phyloP scores from a whole-genome alignment of 1,140 invertebrate species.

The Dendroctonus valens region DNA sequence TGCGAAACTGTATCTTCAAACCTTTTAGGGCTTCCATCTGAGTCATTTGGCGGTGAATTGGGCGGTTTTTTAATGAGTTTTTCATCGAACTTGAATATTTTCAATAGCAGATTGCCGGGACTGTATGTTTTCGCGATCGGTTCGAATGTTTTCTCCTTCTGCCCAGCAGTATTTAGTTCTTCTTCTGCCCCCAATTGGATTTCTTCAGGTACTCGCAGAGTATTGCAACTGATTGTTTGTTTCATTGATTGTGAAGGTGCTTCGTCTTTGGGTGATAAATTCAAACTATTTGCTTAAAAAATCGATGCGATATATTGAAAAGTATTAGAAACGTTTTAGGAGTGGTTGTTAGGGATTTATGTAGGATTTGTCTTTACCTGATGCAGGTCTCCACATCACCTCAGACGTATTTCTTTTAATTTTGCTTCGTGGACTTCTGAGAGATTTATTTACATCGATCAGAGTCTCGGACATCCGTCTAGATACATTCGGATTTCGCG shows the following conservation, averaged over 20 bases:
- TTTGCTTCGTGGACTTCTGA: slow-evolving; percentile 45
- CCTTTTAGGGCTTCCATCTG: slow-evolving; percentile 50
- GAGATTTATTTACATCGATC: slow-evolving; percentile 52
- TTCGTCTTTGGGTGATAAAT: slow-evolving; percentile 38
- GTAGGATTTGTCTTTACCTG: slow-evolving; percentile 20
- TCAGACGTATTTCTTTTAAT: slow-evolving; percentile 53
- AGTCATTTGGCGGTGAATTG: slow-evolving; percentile 34
- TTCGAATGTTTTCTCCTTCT: slow-evolving; percentile 37
- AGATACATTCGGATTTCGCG: slow-evolving; percentile 58
- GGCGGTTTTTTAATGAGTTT: slow-evolving; percentile 39
- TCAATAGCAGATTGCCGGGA: slow-evolving; percentile 56
- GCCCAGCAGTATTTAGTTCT: slow-evolving; percentile 43
- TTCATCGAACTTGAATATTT: slow-evolving; percentile 51
- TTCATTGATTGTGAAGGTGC: slow-evolving; percentile 24
- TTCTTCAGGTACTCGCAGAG: slow-evolving; percentile 52
- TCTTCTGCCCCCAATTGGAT: slow-evolving; percentile 47
- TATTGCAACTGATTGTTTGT: slow-evolving; percentile 40
- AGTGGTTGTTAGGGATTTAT: neutral
- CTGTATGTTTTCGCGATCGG: slow-evolving; percentile 51
- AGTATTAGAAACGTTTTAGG: neutral
- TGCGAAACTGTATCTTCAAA: slow-evolving; percentile 24
- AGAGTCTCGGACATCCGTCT: slow-evolving; percentile 66
- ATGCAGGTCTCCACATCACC: slow-evolving; percentile 48
- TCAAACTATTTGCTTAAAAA: slow-evolving; percentile 39
- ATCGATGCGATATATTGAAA: neutral